Conservation (phyloP, 2,797 vertebrate species). For the Aulostomus chinensis region DNA sequence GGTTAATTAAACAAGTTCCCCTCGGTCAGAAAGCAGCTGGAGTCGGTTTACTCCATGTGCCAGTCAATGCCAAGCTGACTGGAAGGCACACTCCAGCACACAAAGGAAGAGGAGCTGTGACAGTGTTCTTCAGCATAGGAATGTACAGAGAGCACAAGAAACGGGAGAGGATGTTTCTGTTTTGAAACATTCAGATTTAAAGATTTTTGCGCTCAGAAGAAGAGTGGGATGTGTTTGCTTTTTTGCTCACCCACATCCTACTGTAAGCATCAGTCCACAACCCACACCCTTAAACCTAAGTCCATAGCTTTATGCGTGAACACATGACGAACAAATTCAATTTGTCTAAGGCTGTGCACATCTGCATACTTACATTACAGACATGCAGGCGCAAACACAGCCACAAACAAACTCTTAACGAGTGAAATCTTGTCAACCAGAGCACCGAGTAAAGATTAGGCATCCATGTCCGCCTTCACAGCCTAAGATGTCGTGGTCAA, state of each 20-base stretch:
- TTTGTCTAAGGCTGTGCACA: constrained; percentile 63
- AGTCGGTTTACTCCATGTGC: constrained; percentile 73
- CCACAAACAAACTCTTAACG: constrained; percentile 58
- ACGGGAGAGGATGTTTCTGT: constrained; percentile 54
- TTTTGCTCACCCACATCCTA: constrained; percentile 63
- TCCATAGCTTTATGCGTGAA: constrained; percentile 51
- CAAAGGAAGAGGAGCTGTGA: constrained; percentile 66
- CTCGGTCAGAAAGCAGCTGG: constrained; percentile 80
- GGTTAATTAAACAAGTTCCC: constrained; percentile 79
- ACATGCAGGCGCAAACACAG: constrained; percentile 37
- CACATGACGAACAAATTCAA: constrained; percentile 60
- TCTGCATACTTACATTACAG: constrained; percentile 47
- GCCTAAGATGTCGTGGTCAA: constrained; percentile 73
- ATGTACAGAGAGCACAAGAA: constrained; percentile 38
- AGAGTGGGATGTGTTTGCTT: constrained; percentile 63
- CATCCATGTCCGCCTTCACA: constrained; percentile 79
- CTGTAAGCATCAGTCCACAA: constrained; percentile 62
- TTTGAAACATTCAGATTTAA: constrained; percentile 57
- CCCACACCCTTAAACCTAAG: constrained; percentile 70
- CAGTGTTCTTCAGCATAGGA: constrained; percentile 58
- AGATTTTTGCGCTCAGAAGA: constrained; percentile 60
- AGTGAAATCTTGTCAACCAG: constrained; percentile 77
- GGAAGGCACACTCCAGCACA: constrained; percentile 70
- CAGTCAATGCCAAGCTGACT: constrained; percentile 76
- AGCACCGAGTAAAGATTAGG: constrained; percentile 76